These are phyloP conservation scores for Pseudomyrmex concolor DNA, from an alignment of 1,140 invertebrate species.

Conservation along the genomic window DNA sequence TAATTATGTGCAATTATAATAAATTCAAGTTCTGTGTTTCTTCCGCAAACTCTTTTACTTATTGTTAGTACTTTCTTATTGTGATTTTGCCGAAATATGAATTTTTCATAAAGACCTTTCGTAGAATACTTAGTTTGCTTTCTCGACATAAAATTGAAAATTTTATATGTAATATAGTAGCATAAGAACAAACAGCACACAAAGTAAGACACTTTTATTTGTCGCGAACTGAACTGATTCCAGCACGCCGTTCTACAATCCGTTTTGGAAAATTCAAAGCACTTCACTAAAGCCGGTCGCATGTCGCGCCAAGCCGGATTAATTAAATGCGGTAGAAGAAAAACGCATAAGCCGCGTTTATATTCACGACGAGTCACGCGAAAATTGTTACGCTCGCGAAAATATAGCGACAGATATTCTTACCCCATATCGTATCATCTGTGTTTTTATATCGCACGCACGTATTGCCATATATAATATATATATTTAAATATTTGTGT, in stretches of 20 bases:
- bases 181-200: neutral
- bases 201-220: slow-evolving; percentile 35
- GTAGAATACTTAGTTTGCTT: neutral
- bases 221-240: slow-evolving; percentile 34
- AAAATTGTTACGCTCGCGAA: slow-evolving; percentile 33
- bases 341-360: slow-evolving; percentile 37
- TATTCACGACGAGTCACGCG: slow-evolving; percentile 36
- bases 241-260: slow-evolving; percentile 61
- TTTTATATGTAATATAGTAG: neutral
- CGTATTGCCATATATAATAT: neutral
- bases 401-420: slow-evolving; percentile 40
- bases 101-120: neutral
- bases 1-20: neutral
- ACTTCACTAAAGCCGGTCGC: slow-evolving; percentile 33
- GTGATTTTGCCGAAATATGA: neutral
- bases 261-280: slow-evolving; percentile 67
- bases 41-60: neutral
- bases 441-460: neutral
- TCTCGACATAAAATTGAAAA: neutral
- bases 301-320: slow-evolving; percentile 52
- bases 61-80: neutral
- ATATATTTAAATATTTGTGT: too few species aligned
- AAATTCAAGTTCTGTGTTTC: too few species aligned
- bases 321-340: slow-evolving; percentile 50
- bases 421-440: neutral